Conservation (phyloP, 2,888 invertebrate species). For the Malthinus flaveolus region DNA sequence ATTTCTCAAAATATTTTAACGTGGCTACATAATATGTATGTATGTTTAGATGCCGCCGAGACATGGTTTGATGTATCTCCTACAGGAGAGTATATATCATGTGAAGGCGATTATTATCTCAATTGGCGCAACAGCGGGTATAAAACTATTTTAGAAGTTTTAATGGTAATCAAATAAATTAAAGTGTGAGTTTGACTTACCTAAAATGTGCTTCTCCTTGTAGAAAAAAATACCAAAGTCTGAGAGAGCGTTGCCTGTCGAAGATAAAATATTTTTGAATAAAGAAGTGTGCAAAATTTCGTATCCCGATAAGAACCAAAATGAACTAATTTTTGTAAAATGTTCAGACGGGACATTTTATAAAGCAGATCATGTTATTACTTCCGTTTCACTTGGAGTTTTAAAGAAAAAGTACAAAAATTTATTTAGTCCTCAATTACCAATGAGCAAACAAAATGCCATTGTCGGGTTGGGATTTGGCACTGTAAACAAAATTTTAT, state of each 20-base stretch:
- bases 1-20: constrained; percentile 41
- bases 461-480: constrained; percentile 67
- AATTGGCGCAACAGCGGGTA: constrained; percentile 79
- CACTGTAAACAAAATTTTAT: constrained; percentile 67
- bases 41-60: constrained; percentile 61
- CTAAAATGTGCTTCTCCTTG: constrained; percentile 9
- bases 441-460: constrained; percentile 58
- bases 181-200: constrained; percentile 1
- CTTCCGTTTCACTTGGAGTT: constrained; percentile 72
- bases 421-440: constrained; percentile 62
- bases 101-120: constrained; percentile 70
- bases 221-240: constrained; percentile 47
- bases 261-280: constrained; percentile 46
- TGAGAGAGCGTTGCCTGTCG: constrained; percentile 39
- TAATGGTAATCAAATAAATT: constrained; percentile 59
- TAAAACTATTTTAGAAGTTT: constrained; percentile 66
- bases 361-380: constrained; percentile 65
- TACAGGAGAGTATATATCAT: constrained; percentile 62
- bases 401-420: constrained; percentile 61
- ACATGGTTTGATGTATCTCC: constrained; percentile 70
- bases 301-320: constrained; percentile 37
- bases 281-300: constrained; percentile 47
- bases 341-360: constrained; percentile 60
- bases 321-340: constrained; percentile 50
- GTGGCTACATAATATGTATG: constrained; percentile 47